A percentile compares a stretch with the other conserved stretches of the same genome.
These are phyloP conservation scores for Talpa occidentalis DNA, from an alignment of 2,113 vertebrate genomes.

Conservation along the genomic window DNA sequence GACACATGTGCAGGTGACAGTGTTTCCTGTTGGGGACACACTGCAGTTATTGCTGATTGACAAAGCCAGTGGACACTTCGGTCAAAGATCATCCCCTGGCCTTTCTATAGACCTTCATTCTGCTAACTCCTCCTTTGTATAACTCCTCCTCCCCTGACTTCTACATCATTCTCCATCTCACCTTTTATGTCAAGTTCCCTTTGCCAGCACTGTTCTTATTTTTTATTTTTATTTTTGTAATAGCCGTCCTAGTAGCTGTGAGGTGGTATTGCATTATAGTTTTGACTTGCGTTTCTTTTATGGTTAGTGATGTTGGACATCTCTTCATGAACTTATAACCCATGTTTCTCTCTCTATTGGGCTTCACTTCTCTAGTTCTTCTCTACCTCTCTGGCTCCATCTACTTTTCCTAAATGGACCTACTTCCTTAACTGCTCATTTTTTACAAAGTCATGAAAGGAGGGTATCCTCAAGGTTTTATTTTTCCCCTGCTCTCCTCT, in stretches of 20 bases:
- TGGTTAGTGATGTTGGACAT: too few relatives aligned
- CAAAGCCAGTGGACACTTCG: not conserved
- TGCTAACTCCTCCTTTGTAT: not conserved
- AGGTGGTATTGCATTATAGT: too few relatives aligned
- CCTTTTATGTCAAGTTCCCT: not conserved
- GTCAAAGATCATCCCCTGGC: too few relatives aligned
- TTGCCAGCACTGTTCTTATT: not conserved
- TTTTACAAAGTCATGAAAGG: not conserved
- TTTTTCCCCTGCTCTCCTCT: not conserved
- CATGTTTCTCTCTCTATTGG: too few relatives aligned
- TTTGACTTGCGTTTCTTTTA: too few relatives aligned
- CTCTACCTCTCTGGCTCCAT: too few relatives aligned
- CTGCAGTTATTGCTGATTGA: not conserved
- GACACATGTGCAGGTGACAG: not conserved
- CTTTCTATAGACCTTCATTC: not conserved
- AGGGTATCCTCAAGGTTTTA: not conserved
- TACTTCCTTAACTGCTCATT: not conserved
- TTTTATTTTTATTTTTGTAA: too few relatives aligned
- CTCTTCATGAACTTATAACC: too few relatives aligned
- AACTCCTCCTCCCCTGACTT: not conserved
- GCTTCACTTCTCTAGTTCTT: too few relatives aligned
- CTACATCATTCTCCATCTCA: not conserved
- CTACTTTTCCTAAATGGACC: too few relatives aligned
- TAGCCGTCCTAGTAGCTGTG: too few relatives aligned
- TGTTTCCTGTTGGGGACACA: not conserved